Evolutionary conservation across 2,797 vertebrate species (phyloP).

Genomic region (Chloroceryle amazona): DNA sequence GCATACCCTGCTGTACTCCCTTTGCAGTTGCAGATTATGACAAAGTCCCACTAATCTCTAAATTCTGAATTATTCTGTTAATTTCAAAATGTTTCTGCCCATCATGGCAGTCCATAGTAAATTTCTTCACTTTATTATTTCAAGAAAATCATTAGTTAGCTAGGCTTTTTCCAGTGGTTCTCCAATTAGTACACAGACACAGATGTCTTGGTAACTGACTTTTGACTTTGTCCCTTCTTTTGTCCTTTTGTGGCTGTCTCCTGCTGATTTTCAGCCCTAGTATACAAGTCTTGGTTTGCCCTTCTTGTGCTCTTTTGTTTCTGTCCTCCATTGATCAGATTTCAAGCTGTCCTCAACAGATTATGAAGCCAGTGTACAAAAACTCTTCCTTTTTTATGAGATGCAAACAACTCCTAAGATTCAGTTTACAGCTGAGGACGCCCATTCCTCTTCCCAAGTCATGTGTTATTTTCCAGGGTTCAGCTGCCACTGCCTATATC

Average conservation of each 20-base stretch:
- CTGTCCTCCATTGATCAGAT: not conserved
- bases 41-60: not conserved
- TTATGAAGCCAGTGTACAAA: not conserved
- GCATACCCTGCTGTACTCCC: not conserved
- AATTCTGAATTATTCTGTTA: not conserved
- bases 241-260: not conserved
- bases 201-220: not conserved
- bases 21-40: not conserved
- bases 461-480: rapidly evolving
- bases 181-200: not conserved
- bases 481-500: not conserved
- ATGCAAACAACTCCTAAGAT: not conserved
- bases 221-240: not conserved
- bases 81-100: not conserved
- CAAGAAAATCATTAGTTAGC: not conserved
- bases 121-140: not conserved
- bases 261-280: not conserved
- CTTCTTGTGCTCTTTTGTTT: not conserved
- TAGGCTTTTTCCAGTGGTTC: not conserved
- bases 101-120: not conserved
- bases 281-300: not conserved
- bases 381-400: not conserved
- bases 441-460: not conserved
- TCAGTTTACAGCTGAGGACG: not conserved
- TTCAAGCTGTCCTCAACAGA: not conserved